phyloP scores from a whole-genome alignment of 2,888 invertebrate genomes.

The Andrena flavipes region DNA sequence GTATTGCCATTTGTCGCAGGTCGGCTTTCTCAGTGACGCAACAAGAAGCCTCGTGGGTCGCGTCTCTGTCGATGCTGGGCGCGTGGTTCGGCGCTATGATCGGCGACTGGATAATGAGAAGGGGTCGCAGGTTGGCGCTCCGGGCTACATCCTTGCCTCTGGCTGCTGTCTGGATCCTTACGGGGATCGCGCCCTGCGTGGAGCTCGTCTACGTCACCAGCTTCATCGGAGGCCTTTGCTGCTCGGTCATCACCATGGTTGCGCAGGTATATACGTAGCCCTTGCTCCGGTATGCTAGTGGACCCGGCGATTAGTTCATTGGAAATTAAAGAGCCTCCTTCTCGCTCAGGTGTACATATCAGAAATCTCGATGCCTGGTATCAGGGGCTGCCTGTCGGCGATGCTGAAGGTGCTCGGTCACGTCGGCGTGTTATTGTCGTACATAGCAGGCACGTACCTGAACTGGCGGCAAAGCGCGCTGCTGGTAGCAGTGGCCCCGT shows the following conservation, averaged over 20 bases:
- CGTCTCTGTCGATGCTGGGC: conserved; percentile 91
- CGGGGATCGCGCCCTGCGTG: conserved; percentile 91
- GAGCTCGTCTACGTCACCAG: conserved; percentile 93
- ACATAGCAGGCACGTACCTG: conserved; percentile 92
- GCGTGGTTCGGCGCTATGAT: conserved; percentile 92
- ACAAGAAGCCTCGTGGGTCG: conserved; percentile 93
- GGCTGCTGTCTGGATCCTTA: conserved; percentile 92
- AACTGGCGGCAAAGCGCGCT: conserved; percentile 94
- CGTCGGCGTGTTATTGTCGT: conserved; percentile 93
- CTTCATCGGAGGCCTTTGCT: conserved; percentile 93
- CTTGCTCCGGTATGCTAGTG: not conserved
- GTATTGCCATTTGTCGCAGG: conserved; percentile 72
- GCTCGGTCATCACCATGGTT: conserved; percentile 91
- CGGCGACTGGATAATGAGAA: conserved; percentile 91
- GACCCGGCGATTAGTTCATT: not conserved
- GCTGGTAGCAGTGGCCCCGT: conserved; percentile 91
- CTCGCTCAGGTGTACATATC: conserved; percentile 92
- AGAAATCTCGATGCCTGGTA: conserved; percentile 94
- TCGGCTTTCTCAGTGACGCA: conserved; percentile 88
- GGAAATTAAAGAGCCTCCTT: not conserved
- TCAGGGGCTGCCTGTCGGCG: conserved; percentile 94
- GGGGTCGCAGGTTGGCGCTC: conserved; percentile 90
- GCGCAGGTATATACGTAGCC: conserved; percentile 87
- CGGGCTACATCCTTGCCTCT: conserved; percentile 91
- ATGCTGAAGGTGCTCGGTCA: conserved; percentile 94